phyloP scores from a whole-genome alignment of 1,140 invertebrate genomes.

The Bicyclus anynana region DNA sequence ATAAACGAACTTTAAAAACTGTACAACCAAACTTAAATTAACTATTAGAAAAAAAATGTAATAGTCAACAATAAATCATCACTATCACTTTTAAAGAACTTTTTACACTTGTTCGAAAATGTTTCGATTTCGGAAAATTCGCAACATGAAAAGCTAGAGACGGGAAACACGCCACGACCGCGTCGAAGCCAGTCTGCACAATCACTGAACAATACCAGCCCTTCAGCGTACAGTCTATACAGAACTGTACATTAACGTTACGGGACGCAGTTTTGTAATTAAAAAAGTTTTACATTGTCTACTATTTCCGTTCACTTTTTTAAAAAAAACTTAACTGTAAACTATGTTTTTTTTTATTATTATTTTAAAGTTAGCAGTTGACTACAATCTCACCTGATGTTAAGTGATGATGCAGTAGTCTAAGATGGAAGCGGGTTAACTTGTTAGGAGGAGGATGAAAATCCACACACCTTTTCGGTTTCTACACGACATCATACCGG shows the following conservation, averaged over 20 bases:
- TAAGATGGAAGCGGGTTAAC: no score
- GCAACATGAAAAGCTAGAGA: not conserved
- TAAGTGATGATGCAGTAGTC: no score
- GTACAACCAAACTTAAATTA: not conserved
- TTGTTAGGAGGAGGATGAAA: no score
- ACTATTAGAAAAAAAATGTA: not conserved
- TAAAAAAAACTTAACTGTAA: no score
- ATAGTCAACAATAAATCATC: not conserved
- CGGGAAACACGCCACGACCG: constrained; percentile 29
- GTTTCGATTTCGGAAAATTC: constrained; percentile 8
- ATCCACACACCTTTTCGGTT: no score
- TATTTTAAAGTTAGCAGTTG: no score
- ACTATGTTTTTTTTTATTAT: no score
- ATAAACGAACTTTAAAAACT: not conserved
- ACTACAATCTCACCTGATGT: no score
- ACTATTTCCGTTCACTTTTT: not conserved
- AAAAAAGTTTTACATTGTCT: not conserved
- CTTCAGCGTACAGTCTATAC: not conserved
- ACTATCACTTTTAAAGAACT: constrained; percentile 1
- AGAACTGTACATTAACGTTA: not conserved
- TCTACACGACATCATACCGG: no score
- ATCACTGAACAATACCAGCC: constrained; percentile 35
- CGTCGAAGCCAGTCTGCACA: constrained; percentile 31
- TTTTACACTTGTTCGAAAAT: constrained; percentile 2
- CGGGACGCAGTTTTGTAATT: constrained; percentile 1